A percentile compares a stretch with the other conserved stretches of the same genome.
These are phyloP conservation scores for Leucophora obtusa DNA, from an alignment of 2,888 invertebrate genomes.

Conservation along the genomic window DNA sequence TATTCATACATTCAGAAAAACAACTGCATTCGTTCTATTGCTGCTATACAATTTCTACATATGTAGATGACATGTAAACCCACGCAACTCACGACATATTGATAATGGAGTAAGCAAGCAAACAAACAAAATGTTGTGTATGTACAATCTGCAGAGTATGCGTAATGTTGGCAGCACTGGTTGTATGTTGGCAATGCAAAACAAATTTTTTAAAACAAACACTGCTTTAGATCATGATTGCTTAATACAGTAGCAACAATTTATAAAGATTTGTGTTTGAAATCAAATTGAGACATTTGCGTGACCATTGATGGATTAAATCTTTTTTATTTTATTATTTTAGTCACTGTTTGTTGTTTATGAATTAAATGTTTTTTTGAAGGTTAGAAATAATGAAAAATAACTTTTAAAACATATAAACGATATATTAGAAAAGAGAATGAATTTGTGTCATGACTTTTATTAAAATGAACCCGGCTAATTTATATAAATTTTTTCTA, in stretches of 20 bases:
- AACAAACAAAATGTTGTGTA: no score
- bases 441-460: no score
- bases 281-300: slow-evolving; percentile 57
- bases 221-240: slow-evolving; percentile 38
- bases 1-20: slow-evolving; percentile 1
- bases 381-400: background rate
- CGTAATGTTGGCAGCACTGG: slow-evolving; percentile 12
- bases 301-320: slow-evolving; percentile 61
- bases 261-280: slow-evolving; percentile 59
- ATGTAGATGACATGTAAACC: slow-evolving; percentile 25
- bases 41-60: slow-evolving; percentile 14
- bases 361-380: slow-evolving; percentile 44
- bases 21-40: slow-evolving; percentile 8
- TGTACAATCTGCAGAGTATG: background rate
- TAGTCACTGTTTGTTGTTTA: slow-evolving; percentile 2
- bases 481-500: no score
- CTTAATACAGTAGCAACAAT: slow-evolving; percentile 57
- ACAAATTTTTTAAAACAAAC: background rate
- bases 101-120: slow-evolving; percentile 12
- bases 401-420: background rate
- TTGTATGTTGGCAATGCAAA: background rate
- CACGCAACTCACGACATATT: slow-evolving; percentile 41
- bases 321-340: slow-evolving; percentile 33
- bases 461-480: no score
- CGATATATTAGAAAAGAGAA: no score